A percentile compares a stretch with the other conserved stretches of the same genome.
Evolutionary conservation across 1,140 invertebrate genomes (phyloP).

Genomic region (Rhagoletis pomonella): DNA sequence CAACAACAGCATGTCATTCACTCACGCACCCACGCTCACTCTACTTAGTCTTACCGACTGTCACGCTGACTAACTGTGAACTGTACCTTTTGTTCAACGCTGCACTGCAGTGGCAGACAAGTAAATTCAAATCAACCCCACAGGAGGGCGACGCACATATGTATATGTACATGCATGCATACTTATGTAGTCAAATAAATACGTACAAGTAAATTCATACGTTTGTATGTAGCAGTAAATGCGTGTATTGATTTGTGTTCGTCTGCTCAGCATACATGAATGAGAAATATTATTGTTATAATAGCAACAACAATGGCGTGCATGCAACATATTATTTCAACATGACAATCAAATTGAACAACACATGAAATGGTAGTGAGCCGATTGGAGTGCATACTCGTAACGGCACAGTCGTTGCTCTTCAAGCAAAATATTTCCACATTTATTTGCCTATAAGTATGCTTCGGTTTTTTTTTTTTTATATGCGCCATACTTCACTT

Average conservation of each 20-base stretch:
- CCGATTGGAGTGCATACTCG: not conserved
- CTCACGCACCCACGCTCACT: not conserved
- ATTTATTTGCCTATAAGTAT: conserved; percentile 53
- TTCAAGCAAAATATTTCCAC: conserved; percentile 48
- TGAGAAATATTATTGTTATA: conserved; percentile 30
- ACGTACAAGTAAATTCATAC: not conserved
- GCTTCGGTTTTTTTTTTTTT: conserved; percentile 39
- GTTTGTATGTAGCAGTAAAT: not conserved
- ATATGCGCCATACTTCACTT: conserved; percentile 45
- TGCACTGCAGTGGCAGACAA: not conserved
- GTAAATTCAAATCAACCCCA: conserved; percentile 35
- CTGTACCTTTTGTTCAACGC: conserved; percentile 3
- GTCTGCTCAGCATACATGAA: not conserved
- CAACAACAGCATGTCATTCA: not conserved
- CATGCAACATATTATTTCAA: conserved; percentile 52
- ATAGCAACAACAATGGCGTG: conserved; percentile 21
- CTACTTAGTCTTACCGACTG: not conserved
- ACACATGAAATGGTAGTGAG: not conserved
- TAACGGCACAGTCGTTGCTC: conserved; percentile 45
- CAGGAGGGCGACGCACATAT: not conserved
- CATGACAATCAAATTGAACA: conserved; percentile 53
- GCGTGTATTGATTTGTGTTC: conserved; percentile 24
- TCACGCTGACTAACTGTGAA: conserved; percentile 21
- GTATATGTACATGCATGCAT: not conserved
- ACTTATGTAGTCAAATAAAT: conserved; percentile 13